phyloP scores from a whole-genome alignment of 2,888 invertebrate species.

The Neoscelio sp. region DNA sequence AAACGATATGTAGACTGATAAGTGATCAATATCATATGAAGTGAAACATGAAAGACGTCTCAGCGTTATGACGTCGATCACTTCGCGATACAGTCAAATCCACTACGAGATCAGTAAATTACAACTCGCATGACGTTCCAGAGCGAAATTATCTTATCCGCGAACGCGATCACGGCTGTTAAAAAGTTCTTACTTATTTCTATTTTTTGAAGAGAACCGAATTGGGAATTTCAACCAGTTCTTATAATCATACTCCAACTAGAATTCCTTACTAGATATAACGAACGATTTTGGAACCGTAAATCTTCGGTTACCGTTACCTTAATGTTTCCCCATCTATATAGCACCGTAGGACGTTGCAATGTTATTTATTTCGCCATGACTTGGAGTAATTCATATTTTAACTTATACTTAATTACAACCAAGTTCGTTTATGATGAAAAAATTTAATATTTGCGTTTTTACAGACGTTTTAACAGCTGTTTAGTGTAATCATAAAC shows the following conservation, averaged over 20 bases:
- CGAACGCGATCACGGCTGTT: slow-evolving; percentile 19
- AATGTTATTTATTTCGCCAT: too few relatives aligned
- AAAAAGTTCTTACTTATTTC: slow-evolving; percentile 32
- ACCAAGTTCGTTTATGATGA: slow-evolving; percentile 3
- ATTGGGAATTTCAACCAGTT: slow-evolving; percentile 17
- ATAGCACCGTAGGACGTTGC: too few relatives aligned
- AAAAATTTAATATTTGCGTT: slow-evolving; percentile 16
- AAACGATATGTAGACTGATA: slow-evolving; percentile 64
- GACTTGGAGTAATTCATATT: too few relatives aligned
- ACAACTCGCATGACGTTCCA: slow-evolving; percentile 33
- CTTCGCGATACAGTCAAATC: slow-evolving; percentile 53
- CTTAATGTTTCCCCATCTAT: too few relatives aligned
- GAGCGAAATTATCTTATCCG: slow-evolving; percentile 38
- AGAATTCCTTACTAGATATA: not conserved
- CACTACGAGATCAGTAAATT: slow-evolving; percentile 45
- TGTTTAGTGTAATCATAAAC: too few relatives aligned
- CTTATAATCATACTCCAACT: slow-evolving; percentile 8
- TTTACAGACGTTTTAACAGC: slow-evolving; percentile 5
- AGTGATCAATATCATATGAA: slow-evolving; percentile 61
- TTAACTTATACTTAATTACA: not conserved
- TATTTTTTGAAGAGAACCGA: too few relatives aligned
- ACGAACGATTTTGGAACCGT: not conserved
- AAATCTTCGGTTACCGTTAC: too few relatives aligned
- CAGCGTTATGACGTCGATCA: slow-evolving; percentile 49
- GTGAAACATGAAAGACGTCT: slow-evolving; percentile 59